Conservation (phyloP, 2,797 vertebrate species). For the Dryobates pubescens region DNA sequence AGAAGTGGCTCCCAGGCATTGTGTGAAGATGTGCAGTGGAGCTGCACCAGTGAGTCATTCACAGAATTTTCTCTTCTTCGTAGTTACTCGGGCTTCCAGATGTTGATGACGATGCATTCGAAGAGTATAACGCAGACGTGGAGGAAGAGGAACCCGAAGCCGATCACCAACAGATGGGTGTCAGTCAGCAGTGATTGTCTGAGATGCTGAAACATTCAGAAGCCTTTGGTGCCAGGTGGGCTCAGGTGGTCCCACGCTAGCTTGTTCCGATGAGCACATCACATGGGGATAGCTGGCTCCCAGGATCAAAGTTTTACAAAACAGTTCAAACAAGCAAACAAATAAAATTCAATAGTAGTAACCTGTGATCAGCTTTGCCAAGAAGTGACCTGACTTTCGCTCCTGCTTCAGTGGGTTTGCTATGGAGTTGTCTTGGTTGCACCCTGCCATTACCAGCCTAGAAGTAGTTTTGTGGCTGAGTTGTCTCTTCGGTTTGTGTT, state of each 20-base stretch:
- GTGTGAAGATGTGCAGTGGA: background rate
- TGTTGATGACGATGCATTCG: constrained; percentile 93
- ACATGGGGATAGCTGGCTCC: constrained; percentile 70
- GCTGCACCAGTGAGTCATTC: background rate
- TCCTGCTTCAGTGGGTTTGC: constrained; percentile 74
- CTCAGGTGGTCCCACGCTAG: constrained; percentile 57
- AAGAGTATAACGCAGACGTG: constrained; percentile 95
- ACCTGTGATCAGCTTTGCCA: constrained; percentile 77
- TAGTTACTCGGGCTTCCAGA: constrained; percentile 97
- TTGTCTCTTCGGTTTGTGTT: constrained; percentile 69
- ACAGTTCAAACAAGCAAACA: constrained; percentile 27
- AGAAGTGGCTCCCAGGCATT: background rate
- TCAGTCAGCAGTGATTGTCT: constrained; percentile 94
- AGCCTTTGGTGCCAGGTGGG: constrained; percentile 64
- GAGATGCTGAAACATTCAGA: constrained; percentile 57
- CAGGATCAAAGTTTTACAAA: constrained; percentile 70
- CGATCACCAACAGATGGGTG: constrained; percentile 98
- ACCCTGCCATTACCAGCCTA: constrained; percentile 77
- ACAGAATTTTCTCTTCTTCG: constrained; percentile 54
- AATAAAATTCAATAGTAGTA: constrained; percentile 28
- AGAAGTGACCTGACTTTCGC: constrained; percentile 76
- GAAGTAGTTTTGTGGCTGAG: constrained; percentile 72
- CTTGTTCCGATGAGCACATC: constrained; percentile 66
- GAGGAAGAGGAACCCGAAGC: constrained; percentile 95
- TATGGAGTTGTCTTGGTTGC: constrained; percentile 76